phyloP scores from a whole-genome alignment of 2,797 vertebrate genomes.

The Acanthurus tractus region DNA sequence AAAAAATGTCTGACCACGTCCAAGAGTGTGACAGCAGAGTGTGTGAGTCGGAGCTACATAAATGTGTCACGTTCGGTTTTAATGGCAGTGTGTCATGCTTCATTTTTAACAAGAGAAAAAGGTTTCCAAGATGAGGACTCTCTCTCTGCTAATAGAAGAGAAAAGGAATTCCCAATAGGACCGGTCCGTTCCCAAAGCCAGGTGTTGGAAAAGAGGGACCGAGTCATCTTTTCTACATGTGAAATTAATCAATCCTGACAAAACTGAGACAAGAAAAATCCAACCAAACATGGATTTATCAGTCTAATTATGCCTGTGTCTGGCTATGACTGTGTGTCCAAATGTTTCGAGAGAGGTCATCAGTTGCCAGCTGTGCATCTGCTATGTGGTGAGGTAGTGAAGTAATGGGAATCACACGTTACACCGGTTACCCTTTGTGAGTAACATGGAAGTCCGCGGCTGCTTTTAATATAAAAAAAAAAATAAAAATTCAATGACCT shows the following conservation, averaged over 20 bases:
- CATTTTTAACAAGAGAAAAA: slow-evolving; percentile 1
- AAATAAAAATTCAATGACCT: slow-evolving; percentile 64
- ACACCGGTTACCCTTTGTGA: slow-evolving; percentile 62
- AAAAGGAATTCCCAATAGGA: not conserved
- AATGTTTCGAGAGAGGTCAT: slow-evolving; percentile 58
- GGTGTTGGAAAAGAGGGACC: slow-evolving; percentile 5
- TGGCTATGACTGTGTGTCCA: slow-evolving; percentile 52
- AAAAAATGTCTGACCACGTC: not conserved
- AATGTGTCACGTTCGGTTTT: not conserved
- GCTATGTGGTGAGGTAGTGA: slow-evolving; percentile 57
- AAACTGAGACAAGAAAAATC: slow-evolving; percentile 1
- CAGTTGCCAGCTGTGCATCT: slow-evolving; percentile 62
- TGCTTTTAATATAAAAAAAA: slow-evolving; percentile 69
- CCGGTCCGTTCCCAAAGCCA: slow-evolving; percentile 3
- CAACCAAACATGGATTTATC: slow-evolving; percentile 10
- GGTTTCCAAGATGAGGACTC: slow-evolving; percentile 3
- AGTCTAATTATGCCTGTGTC: slow-evolving; percentile 8
- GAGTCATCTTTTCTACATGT: not conserved
- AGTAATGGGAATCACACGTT: slow-evolving; percentile 72
- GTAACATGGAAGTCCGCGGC: slow-evolving; percentile 77
- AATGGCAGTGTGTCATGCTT: not conserved
- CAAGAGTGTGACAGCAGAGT: not conserved
- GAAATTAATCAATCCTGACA: slow-evolving; percentile 4
- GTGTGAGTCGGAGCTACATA: not conserved
- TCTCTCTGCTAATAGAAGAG: not conserved